A percentile compares a stretch with the other conserved stretches of the same genome.
These are phyloP conservation scores for Leptinotarsa haldemani DNA, from an alignment of 2,888 invertebrate genomes.

Conservation along the genomic window DNA sequence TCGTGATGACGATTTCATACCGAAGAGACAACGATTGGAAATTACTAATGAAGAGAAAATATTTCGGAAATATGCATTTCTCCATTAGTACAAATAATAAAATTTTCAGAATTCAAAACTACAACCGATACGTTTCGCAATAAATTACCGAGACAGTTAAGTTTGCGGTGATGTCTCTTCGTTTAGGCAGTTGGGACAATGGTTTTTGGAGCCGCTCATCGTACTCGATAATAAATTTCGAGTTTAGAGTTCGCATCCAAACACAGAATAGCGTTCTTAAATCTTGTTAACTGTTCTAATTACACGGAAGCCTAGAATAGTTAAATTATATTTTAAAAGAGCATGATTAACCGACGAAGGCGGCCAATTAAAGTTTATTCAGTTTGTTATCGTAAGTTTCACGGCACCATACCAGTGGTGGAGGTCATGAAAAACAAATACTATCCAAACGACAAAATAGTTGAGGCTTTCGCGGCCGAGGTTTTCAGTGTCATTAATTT, in stretches of 20 bases:
- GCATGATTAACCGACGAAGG: constrained; percentile 55
- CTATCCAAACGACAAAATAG: too few species aligned
- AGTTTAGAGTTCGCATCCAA: constrained; percentile 53
- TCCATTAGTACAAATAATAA: too few species aligned
- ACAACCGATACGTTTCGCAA: constrained; percentile 9
- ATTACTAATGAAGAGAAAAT: too few species aligned
- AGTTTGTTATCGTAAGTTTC: constrained; percentile 53
- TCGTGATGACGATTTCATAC: too few species aligned
- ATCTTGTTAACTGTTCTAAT: constrained; percentile 59
- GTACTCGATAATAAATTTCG: constrained; percentile 51
- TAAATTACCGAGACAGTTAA: constrained; percentile 32
- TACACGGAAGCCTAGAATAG: constrained; percentile 55
- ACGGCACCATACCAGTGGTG: constrained; percentile 51
- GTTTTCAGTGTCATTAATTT: too few species aligned
- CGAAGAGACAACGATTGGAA: too few species aligned
- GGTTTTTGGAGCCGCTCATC: constrained; percentile 36
- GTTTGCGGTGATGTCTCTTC: constrained; percentile 44
- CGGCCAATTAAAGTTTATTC: constrained; percentile 53
- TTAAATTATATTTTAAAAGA: constrained; percentile 56
- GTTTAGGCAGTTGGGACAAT: constrained; percentile 34
- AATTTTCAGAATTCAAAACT: not conserved
- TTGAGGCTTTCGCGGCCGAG: too few species aligned
- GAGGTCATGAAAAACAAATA: not conserved
- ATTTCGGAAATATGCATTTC: too few species aligned
- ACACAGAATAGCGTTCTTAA: constrained; percentile 57